Percentiles rank a stretch among this genome's conserved stretches.
These are phyloP conservation scores for Anguilla anguilla DNA, from an alignment of 2,797 vertebrate genomes.

Conservation along the genomic window DNA sequence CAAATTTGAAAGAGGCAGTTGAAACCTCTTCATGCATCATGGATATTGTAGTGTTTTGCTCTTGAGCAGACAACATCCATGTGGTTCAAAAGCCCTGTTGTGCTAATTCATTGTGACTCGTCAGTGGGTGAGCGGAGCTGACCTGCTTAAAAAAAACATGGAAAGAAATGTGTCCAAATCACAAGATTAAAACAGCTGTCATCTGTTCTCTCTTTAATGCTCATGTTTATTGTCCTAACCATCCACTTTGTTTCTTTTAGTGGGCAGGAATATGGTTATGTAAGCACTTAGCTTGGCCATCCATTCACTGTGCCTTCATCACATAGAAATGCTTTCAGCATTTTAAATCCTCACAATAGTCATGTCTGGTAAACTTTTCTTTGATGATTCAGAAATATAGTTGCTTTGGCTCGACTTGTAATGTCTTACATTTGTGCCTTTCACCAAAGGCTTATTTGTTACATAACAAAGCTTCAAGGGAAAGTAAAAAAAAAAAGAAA, in stretches of 20 bases:
- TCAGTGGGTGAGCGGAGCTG: neutral
- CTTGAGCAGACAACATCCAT: neutral
- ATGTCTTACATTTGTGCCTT: neutral
- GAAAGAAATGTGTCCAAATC: neutral
- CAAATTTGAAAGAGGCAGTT: neutral
- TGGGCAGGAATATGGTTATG: neutral
- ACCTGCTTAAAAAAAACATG: neutral
- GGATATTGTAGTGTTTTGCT: constrained; percentile 2
- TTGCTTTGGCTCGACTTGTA: neutral
- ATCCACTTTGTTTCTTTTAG: neutral
- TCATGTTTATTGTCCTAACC: neutral
- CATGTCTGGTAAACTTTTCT: neutral
- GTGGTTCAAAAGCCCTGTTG: neutral
- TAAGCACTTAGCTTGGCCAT: neutral
- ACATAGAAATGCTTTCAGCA: neutral
- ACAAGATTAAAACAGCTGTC: neutral
- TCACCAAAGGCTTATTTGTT: constrained; percentile 9
- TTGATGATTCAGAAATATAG: neutral
- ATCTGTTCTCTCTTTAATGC: neutral
- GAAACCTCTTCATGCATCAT: neutral
- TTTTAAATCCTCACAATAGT: neutral
- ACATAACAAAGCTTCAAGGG: neutral
- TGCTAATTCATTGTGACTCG: neutral
- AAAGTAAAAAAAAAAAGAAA: neutral
- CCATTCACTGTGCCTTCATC: neutral